Conservation (phyloP, 2,797 vertebrate genomes). For the Thripadectes ignobilis region DNA sequence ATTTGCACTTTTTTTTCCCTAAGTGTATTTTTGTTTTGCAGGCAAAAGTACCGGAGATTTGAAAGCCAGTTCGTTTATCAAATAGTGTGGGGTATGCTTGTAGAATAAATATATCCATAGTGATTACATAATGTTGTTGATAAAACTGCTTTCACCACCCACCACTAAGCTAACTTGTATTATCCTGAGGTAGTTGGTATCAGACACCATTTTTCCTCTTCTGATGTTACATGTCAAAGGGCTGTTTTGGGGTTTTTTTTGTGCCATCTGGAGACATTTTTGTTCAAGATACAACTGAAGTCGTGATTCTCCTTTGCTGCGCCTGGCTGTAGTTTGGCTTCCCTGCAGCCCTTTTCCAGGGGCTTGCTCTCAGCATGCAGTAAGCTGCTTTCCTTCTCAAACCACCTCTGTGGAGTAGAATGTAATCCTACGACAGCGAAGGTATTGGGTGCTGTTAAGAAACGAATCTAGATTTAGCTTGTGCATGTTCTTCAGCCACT, state of each 20-base stretch:
- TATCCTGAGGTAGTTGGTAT: not conserved
- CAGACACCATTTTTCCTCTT: not conserved
- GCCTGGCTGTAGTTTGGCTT: not conserved
- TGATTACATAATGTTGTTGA: not conserved
- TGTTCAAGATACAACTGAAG: not conserved
- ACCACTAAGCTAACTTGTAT: not conserved
- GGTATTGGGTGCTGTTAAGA: not conserved
- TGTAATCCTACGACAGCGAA: not conserved
- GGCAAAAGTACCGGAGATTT: not conserved
- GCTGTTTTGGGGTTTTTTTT: not conserved
- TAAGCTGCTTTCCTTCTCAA: not conserved
- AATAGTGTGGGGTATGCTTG: not conserved
- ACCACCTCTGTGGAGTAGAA: not conserved
- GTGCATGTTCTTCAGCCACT: fast-evolving
- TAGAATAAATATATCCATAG: not conserved
- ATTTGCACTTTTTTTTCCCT: not conserved
- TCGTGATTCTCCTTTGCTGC: not conserved
- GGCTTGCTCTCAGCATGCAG: not conserved
- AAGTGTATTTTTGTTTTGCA: not conserved
- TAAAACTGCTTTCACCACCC: not conserved
- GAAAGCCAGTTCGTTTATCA: not conserved
- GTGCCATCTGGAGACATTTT: not conserved
- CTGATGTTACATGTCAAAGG: not conserved
- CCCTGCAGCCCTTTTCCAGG: not conserved
- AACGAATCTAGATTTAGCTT: not conserved